phyloP scores from a whole-genome alignment of 2,113 vertebrate genomes.

The Salvelinus sp. region DNA sequence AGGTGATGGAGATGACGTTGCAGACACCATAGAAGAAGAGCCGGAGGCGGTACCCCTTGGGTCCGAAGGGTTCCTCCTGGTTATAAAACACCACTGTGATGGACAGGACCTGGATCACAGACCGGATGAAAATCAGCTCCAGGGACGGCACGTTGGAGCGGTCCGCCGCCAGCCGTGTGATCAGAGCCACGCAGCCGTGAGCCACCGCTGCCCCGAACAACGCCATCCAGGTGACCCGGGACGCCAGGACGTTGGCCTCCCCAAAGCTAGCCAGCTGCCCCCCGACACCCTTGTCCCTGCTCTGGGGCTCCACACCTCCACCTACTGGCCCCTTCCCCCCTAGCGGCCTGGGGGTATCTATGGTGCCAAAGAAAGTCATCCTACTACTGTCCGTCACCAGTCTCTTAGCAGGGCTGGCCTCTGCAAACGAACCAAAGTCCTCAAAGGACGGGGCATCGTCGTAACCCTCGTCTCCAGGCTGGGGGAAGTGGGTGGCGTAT shows the following conservation, averaged over 20 bases:
- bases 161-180: conserved; percentile 90
- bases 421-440: conserved; percentile 82
- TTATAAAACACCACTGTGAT: conserved; percentile 89
- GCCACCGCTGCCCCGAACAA: conserved; percentile 91
- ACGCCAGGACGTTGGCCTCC: conserved; percentile 84
- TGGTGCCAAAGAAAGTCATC: no score
- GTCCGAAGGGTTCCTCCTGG: conserved; percentile 92
- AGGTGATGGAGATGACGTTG: conserved; percentile 97
- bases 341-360: conserved; percentile 75
- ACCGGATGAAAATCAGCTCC: conserved; percentile 96
- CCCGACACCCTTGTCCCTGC: conserved; percentile 68
- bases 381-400: conserved; percentile 80
- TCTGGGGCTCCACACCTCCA: no score
- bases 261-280: conserved; percentile 83
- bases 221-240: conserved; percentile 89
- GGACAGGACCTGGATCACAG: conserved; percentile 91
- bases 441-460: conserved; percentile 86
- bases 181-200: conserved; percentile 93
- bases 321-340: no score
- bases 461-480: conserved; percentile 88
- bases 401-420: conserved; percentile 84
- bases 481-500: conserved; percentile 92
- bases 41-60: conserved; percentile 86
- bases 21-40: conserved; percentile 95
- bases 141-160: conserved; percentile 96